Conservation (phyloP, 2,797 vertebrate species). For the Pogonophryne albipinna region DNA sequence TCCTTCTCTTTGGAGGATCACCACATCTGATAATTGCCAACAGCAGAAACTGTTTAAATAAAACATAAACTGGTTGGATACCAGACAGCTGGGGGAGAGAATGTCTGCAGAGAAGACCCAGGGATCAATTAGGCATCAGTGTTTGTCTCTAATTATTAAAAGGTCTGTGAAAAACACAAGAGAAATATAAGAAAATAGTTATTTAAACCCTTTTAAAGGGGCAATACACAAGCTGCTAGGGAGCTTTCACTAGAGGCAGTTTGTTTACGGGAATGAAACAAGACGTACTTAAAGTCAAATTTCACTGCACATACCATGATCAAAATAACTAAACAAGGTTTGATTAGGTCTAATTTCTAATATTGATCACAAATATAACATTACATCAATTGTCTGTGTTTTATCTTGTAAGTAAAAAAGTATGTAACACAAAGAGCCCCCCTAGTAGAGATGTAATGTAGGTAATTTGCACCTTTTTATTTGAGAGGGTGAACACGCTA, state of each 20-base stretch:
- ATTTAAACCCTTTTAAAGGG: neutral
- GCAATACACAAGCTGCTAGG: neutral
- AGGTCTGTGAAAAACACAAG: slow-evolving; percentile 18
- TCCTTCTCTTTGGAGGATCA: slow-evolving; percentile 40
- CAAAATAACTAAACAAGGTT: neutral
- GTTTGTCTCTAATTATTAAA: slow-evolving; percentile 28
- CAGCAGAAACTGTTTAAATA: slow-evolving; percentile 54
- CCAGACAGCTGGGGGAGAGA: neutral
- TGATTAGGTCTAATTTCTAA: neutral
- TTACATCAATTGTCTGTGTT: neutral
- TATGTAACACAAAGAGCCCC: neutral
- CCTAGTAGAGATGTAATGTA: neutral
- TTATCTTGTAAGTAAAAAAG: neutral
- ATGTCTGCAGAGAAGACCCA: slow-evolving; percentile 21
- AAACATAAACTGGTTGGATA: slow-evolving; percentile 43
- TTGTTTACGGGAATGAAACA: neutral
- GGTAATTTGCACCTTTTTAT: neutral
- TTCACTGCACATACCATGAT: neutral
- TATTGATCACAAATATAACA: neutral
- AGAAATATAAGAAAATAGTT: slow-evolving; percentile 1
- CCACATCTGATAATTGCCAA: slow-evolving; percentile 48
- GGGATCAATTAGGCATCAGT: slow-evolving; percentile 36
- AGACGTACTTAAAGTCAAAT: neutral
- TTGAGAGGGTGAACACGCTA: neutral
- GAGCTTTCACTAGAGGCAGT: neutral